Evolutionary conservation across 2,113 vertebrate species (phyloP).

Genomic region (Nanger granti): DNA sequence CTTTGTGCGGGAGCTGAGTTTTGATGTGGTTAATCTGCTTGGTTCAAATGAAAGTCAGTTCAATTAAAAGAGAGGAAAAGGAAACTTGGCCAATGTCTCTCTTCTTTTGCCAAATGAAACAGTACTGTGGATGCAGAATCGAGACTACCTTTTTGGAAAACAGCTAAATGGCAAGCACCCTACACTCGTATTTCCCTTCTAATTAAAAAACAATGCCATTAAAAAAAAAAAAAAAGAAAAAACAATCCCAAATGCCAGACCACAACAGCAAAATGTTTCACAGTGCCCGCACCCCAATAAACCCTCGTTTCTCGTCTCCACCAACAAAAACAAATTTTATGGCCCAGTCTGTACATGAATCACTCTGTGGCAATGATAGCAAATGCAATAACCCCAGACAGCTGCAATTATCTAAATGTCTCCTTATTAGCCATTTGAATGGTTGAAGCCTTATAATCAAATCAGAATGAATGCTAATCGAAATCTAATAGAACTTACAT

Average conservation of each 20-base stretch:
- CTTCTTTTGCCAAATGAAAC: conserved; percentile 42
- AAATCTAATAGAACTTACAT: conserved; percentile 79
- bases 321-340: conserved; percentile 68
- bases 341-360: conserved; percentile 74
- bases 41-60: conserved; percentile 20
- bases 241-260: neutral
- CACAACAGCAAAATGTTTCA: neutral
- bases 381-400: conserved; percentile 79
- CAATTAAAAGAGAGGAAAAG: conserved; percentile 41
- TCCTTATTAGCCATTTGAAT: conserved; percentile 80
- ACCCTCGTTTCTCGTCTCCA: conserved; percentile 14
- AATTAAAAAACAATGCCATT: conserved; percentile 2
- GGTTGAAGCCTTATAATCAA: conserved; percentile 79
- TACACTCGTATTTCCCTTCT: neutral
- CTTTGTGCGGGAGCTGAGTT: neutral
- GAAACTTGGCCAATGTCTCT: conserved; percentile 21
- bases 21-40: neutral
- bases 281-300: neutral
- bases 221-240: neutral
- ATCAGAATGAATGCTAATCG: conserved; percentile 81
- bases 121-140: neutral
- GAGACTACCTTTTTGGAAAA: conserved; percentile 32
- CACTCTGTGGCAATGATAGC: conserved; percentile 75
- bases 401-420: conserved; percentile 81
- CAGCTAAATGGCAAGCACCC: conserved; percentile 5